Evolutionary conservation across 2,797 vertebrate genomes (phyloP), one percentile per base, ranked within the genome.

Genomic region (Chelmon rostratus): DNA sequence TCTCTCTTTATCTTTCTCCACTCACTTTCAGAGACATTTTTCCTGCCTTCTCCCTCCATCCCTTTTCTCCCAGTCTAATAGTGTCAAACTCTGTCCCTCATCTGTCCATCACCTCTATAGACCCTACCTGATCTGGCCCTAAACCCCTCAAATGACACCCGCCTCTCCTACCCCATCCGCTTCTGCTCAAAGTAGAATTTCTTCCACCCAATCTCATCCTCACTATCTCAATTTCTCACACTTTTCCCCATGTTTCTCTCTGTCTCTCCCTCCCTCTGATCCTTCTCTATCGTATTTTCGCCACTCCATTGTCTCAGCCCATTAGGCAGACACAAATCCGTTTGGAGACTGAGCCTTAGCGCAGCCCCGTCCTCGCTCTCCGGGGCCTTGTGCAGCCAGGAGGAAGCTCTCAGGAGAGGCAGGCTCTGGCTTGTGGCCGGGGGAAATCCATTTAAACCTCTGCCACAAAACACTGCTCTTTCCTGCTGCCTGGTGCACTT

Each of bases 291-390:
- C 73, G 76, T 88, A 87, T 91, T 93, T 90, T 85, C 23, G 52
- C 79, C 83, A 87, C 89, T 91, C 79, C 59, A 88, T 91, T 91
- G 93, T 93, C 90, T 91, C 91, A 88, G 91, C 85, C 92, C 92
- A 93, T 93, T 93, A 93, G 84, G 82, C 91, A 91, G 90, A 93
- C 91, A 93, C 85, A 92, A 92, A 93, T 94, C 92, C 88, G 83
- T 89, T 93, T 85, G 83, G 90, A 90, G 90, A 89, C 82, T 46
- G 85, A 88, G 89, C 79, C 81, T 83, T 5, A 75, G 82, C 62
- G 46, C 70, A 9, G 77, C 82, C 79, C 63, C 13, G 58, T 90
- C 76, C 87, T 82, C 73, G 21, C 82, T 88, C 86, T 86, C 86
- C 67, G 50, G 89, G 87, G 91, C 53, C 82, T 35, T n/a, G 85